Percentiles rank a stretch among this genome's conserved stretches.
These are phyloP conservation scores for Rhagonycha lutea DNA, from an alignment of 2,888 invertebrate genomes.

Conservation along the genomic window DNA sequence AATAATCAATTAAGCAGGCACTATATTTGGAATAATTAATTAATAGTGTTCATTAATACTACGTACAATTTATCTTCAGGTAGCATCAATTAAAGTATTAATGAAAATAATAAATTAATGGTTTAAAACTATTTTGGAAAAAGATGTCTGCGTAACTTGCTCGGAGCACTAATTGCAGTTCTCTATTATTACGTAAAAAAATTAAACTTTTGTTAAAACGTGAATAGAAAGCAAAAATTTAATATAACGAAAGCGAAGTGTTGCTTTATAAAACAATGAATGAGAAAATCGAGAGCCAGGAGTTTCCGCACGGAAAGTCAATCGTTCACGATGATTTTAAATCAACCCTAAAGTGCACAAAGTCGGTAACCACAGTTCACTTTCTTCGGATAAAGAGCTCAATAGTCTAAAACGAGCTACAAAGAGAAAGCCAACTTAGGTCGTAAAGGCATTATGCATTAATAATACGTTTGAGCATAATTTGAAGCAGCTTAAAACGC, in stretches of 20 bases:
- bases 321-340: constrained; percentile 24
- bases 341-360: constrained; percentile 27
- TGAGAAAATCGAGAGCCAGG: constrained; percentile 8
- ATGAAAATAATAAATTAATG: too few relatives aligned
- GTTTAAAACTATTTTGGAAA: too few relatives aligned
- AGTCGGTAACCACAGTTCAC: constrained; percentile 19
- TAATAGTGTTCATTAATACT: too few relatives aligned
- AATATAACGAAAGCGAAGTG: neutral
- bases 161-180: neutral
- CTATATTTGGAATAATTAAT: too few relatives aligned
- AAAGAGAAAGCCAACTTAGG: constrained; percentile 21
- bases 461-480: constrained; percentile 14
- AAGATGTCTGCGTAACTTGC: neutral
- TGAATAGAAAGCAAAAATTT: neutral
- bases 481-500: neutral
- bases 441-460: constrained; percentile 13
- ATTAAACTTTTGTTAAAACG: neutral
- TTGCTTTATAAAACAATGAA: neutral
- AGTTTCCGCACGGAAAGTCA: constrained; percentile 14
- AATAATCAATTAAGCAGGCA: too few relatives aligned
- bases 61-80: too few relatives aligned
- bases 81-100: too few relatives aligned
- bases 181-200: neutral
- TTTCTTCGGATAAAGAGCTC: constrained; percentile 25
- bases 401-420: constrained; percentile 15